Evolutionary conservation across 64 coral and sea anemone genomes (phyloP).

Genomic region (Exaiptasia diaphana): DNA sequence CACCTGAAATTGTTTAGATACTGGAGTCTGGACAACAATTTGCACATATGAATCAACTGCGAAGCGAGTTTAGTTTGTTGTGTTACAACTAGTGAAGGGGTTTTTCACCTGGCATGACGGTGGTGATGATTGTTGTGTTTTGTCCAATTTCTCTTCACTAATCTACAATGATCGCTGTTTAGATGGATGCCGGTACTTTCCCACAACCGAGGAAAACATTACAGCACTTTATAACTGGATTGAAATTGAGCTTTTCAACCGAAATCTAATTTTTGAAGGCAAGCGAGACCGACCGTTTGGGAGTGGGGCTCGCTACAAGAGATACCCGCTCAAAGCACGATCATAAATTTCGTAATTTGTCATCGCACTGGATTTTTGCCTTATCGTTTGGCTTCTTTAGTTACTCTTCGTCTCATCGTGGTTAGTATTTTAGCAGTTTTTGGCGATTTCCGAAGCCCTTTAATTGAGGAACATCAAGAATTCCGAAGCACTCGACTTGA

Average conservation of each 20-base stretch:
- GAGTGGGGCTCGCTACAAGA: conserved; percentile 29
- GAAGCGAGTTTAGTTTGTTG: conserved; percentile 72
- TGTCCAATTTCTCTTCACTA: not conserved
- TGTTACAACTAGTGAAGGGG: conserved; percentile 50
- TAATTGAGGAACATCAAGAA: conserved; percentile 19
- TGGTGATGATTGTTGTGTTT: not conserved
- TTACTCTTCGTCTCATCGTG: not conserved
- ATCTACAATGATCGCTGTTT: not conserved
- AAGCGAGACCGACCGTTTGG: conserved; percentile 14
- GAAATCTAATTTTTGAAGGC: not conserved
- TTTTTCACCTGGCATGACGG: conserved; percentile 81
- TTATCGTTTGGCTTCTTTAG: not conserved
- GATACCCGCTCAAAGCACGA: conserved; percentile 1
- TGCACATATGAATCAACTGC: conserved; percentile 89
- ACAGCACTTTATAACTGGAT: not conserved
- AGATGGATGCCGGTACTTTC: not conserved
- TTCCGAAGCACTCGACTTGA: conserved; percentile 34
- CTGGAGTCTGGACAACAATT: conserved; percentile 76
- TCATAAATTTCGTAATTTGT: conserved; percentile 35
- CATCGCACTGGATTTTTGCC: not conserved
- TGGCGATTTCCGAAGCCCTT: not conserved
- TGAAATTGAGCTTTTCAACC: conserved; percentile 16
- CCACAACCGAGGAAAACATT: not conserved
- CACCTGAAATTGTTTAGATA: conserved; percentile 75
- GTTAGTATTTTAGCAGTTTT: not conserved